Conservation (phyloP, 2,797 vertebrate genomes). For the Dipus sagitta region DNA sequence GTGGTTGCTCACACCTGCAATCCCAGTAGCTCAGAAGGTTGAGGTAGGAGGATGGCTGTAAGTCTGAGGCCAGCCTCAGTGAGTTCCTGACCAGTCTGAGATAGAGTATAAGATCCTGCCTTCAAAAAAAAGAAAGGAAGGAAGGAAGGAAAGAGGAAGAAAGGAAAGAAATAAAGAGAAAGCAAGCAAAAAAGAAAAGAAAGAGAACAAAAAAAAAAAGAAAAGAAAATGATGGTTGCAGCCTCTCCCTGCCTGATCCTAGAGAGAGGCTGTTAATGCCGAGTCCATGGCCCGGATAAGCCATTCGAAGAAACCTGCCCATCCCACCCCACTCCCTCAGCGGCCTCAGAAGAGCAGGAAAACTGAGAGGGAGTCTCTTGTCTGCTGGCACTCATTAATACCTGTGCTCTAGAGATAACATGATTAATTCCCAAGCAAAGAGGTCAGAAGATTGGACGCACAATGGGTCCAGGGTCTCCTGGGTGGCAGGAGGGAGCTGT, state of each 20-base stretch:
- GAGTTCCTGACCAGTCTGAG: neutral
- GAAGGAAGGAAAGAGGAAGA: too few relatives aligned
- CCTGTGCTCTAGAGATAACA: constrained; percentile 44
- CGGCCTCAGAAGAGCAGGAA: neutral
- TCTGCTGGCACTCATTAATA: constrained; percentile 49
- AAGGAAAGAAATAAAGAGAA: too few relatives aligned
- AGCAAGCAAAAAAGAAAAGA: too few relatives aligned
- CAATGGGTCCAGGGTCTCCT: neutral
- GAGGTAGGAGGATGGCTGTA: neutral
- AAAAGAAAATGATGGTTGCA: neutral
- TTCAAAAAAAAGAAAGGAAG: too few relatives aligned
- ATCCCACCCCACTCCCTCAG: neutral
- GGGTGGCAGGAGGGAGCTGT: neutral
- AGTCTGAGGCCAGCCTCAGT: neutral
- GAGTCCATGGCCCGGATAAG: neutral
- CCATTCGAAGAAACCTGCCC: neutral
- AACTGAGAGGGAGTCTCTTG: neutral
- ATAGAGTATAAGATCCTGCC: neutral
- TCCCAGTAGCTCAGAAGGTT: neutral
- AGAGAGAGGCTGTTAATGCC: neutral
- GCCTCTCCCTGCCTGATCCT: neutral
- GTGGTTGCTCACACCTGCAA: too few relatives aligned
- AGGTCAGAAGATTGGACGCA: neutral
- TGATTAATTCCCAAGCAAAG: constrained; percentile 40
- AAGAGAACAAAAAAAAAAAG: too few relatives aligned